These are phyloP conservation scores for Poeciliopsis paucimaculata DNA, from an alignment of 2,797 vertebrate species.

Conservation along the genomic window DNA sequence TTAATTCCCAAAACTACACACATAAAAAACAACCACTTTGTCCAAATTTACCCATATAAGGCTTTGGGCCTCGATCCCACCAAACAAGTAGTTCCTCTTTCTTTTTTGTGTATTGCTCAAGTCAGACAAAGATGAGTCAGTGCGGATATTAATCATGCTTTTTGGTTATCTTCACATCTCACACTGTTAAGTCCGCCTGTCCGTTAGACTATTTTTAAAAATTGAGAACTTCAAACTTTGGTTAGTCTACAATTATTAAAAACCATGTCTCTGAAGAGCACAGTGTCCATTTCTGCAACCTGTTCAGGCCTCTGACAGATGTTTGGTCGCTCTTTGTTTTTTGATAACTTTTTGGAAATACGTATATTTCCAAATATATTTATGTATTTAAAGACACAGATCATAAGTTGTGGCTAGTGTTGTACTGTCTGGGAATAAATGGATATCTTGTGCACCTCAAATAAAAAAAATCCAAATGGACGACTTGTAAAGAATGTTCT, in stretches of 20 bases:
- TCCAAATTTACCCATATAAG: conserved; percentile 46
- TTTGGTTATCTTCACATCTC: conserved; percentile 65
- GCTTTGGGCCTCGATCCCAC: conserved; percentile 58
- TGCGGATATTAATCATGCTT: conserved; percentile 71
- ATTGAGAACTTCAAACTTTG: conserved; percentile 36
- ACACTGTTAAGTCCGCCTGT: conserved; percentile 34
- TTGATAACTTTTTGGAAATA: neutral
- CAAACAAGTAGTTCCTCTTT: conserved; percentile 82
- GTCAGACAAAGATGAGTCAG: conserved; percentile 79
- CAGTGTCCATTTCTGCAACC: neutral
- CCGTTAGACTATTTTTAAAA: conserved; percentile 50
- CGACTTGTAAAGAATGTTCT: neutral
- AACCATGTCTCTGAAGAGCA: conserved; percentile 2
- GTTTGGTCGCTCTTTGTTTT: conserved; percentile 2
- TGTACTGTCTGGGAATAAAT: neutral
- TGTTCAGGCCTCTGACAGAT: neutral
- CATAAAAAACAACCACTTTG: conserved; percentile 18
- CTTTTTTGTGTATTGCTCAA: conserved; percentile 85
- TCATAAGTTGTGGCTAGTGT: neutral
- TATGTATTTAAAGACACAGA: neutral
- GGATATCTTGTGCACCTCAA: neutral
- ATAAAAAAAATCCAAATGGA: neutral
- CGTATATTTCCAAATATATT: too few species aligned
- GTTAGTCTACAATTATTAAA: conserved; percentile 30
- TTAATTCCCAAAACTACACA: conserved; percentile 24